These are phyloP conservation scores for Dromas ardeola DNA, from an alignment of 2,113 vertebrate genomes.

Conservation along the genomic window DNA sequence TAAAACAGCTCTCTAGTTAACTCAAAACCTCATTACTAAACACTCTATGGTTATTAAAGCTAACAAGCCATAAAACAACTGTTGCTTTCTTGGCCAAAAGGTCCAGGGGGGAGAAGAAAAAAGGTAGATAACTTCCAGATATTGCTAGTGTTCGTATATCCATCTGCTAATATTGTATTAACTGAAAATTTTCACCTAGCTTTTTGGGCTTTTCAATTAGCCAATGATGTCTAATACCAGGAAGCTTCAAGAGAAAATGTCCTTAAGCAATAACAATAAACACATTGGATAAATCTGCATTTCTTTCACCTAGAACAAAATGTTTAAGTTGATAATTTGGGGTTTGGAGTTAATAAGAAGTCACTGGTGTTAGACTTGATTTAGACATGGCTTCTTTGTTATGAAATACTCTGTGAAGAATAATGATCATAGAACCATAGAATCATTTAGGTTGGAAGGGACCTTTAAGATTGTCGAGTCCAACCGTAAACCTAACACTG, in stretches of 20 bases:
- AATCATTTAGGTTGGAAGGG: background rate
- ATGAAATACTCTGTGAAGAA: background rate
- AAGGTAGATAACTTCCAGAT: background rate
- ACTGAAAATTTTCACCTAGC: background rate
- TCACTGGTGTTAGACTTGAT: background rate
- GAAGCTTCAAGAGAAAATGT: background rate
- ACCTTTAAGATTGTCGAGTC: background rate
- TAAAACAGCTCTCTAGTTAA: background rate
- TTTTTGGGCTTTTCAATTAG: background rate
- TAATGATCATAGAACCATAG: background rate
- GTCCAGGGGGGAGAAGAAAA: background rate
- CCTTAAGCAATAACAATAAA: background rate
- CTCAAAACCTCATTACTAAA: background rate
- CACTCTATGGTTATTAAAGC: background rate
- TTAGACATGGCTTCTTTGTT: background rate
- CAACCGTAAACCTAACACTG: background rate
- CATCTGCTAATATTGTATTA: background rate
- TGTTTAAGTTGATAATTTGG: background rate
- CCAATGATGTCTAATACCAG: background rate
- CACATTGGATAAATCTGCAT: background rate
- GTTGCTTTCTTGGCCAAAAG: background rate
- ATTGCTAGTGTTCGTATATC: background rate
- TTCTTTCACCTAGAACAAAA: background rate
- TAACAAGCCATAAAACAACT: slow-evolving; percentile 11
- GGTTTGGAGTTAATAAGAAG: background rate